A percentile compares a stretch with the other conserved stretches of the same genome.
Evolutionary conservation across 2,797 vertebrate genomes (phyloP).

Genomic region (Spondyliosoma cantharus): DNA sequence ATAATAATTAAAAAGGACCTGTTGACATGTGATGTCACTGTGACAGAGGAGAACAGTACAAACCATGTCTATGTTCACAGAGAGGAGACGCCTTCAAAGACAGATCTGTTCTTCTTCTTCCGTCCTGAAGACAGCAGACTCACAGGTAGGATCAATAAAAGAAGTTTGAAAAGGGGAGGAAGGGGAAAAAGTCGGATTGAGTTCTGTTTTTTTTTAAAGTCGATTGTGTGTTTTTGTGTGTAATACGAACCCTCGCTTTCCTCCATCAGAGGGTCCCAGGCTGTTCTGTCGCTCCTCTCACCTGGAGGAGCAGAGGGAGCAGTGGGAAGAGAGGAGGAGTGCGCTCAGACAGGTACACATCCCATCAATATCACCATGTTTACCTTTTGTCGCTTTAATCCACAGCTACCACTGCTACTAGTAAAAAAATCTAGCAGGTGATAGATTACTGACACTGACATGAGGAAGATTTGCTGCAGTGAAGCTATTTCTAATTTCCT

Average conservation of each 20-base stretch:
- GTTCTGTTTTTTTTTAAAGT: background rate
- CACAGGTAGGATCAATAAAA: slow-evolving; percentile 83
- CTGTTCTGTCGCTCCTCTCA: slow-evolving; percentile 75
- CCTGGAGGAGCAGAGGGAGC: slow-evolving; percentile 79
- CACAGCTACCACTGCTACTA: too few species aligned
- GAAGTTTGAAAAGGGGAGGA: too few species aligned
- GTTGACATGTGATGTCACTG: too few species aligned
- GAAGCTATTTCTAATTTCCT: background rate
- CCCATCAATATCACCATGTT: background rate
- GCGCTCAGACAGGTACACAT: slow-evolving; percentile 76
- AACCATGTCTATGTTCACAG: slow-evolving; percentile 69
- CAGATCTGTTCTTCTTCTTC: slow-evolving; percentile 92
- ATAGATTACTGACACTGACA: too few species aligned
- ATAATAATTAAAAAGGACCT: too few species aligned
- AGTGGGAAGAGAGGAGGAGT: slow-evolving; percentile 81
- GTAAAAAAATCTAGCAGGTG: too few species aligned
- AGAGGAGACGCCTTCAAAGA: slow-evolving; percentile 56
- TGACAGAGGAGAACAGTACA: background rate
- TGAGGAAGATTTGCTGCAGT: too few species aligned
- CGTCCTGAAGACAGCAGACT: slow-evolving; percentile 85
- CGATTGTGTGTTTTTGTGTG: background rate
- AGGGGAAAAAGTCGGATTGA: background rate
- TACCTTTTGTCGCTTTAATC: background rate
- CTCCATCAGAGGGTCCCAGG: slow-evolving; percentile 79
- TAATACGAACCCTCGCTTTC: background rate